phyloP scores from a whole-genome alignment of 2,797 vertebrate genomes.

The Acanthiza pusilla region DNA sequence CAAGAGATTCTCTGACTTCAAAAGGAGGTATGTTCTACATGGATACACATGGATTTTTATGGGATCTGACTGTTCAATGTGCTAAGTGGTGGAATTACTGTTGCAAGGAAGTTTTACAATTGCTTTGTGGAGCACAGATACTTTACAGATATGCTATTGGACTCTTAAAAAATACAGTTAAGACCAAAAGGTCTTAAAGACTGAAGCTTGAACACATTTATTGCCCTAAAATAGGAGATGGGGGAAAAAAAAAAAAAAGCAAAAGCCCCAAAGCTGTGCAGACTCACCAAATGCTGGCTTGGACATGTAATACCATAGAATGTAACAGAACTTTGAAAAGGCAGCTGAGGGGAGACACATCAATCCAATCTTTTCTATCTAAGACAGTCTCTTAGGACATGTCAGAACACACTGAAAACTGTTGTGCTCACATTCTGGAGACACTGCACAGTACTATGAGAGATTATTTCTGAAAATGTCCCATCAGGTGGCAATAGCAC shows the following conservation, averaged over 20 bases:
- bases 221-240: background rate
- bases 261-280: accelerated
- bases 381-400: background rate
- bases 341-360: background rate
- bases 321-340: background rate
- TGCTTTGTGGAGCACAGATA: background rate
- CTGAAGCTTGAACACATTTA: background rate
- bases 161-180: background rate
- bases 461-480: background rate
- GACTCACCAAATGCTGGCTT: background rate
- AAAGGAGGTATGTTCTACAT: background rate
- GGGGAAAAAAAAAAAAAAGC: accelerated
- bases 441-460: background rate
- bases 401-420: background rate
- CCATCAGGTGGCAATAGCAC: background rate
- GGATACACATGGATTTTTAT: background rate
- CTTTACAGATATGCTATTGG: background rate
- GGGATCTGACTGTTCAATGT: background rate
- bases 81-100: background rate
- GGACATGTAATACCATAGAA: background rate
- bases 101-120: background rate
- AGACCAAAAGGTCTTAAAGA: background rate
- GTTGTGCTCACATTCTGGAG: background rate
- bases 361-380: background rate
- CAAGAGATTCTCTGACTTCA: background rate